phyloP scores from a whole-genome alignment of 2,797 vertebrate genomes.

The Galago senegalensis region DNA sequence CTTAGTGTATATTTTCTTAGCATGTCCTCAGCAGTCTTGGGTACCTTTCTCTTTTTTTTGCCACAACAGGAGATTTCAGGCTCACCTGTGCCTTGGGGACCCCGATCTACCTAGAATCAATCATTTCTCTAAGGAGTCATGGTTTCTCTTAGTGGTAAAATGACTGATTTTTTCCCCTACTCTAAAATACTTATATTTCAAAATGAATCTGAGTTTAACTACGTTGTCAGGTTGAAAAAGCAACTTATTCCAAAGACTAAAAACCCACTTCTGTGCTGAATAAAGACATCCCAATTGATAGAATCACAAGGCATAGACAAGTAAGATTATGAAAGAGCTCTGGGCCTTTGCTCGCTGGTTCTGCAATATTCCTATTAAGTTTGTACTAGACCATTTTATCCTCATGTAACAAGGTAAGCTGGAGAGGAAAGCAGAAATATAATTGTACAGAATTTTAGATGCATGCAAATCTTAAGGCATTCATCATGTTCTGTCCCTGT shows the following conservation, averaged over 20 bases:
- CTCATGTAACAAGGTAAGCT: conserved; percentile 22
- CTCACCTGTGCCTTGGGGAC: background rate
- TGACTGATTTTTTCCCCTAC: background rate
- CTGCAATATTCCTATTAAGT: conserved; percentile 24
- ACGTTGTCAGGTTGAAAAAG: conserved; percentile 42
- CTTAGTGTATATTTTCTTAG: too few species aligned
- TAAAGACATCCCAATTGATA: conserved; percentile 56
- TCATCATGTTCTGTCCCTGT: background rate
- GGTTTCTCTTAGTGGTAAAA: background rate
- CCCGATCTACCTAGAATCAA: background rate
- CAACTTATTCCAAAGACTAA: conserved; percentile 47
- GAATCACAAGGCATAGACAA: conserved; percentile 1
- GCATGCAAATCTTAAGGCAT: background rate
- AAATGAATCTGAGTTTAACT: conserved; percentile 32
- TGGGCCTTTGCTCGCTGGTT: background rate
- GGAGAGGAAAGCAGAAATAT: conserved; percentile 26
- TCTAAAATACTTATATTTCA: conserved; percentile 17
- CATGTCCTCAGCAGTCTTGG: background rate
- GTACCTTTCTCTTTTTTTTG: background rate
- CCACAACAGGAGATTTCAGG: background rate
- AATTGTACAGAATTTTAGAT: conserved; percentile 19
- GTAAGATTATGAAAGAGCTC: conserved; percentile 23
- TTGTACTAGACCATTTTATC: conserved; percentile 35
- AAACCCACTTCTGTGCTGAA: background rate
- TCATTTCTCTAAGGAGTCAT: background rate